Evolutionary conservation across 2,888 invertebrate genomes (phyloP).

Genomic region (Homarus gammarus): DNA sequence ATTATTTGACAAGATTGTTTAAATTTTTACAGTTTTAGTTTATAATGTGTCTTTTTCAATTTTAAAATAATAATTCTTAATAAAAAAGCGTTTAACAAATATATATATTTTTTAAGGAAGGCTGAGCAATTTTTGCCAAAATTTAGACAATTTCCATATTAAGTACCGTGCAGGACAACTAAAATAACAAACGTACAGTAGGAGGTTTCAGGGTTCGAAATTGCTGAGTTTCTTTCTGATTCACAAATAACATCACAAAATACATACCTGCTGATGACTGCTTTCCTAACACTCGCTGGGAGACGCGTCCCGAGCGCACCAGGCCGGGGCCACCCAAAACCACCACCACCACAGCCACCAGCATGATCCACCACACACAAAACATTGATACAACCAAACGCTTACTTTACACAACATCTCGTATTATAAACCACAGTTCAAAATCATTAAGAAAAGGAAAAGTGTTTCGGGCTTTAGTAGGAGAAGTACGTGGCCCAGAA

Average conservation of each 20-base stretch:
- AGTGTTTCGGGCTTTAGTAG: no score
- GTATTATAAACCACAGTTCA: neutral
- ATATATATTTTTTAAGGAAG: no score
- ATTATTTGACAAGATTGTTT: neutral
- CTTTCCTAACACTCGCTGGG: conserved; percentile 28
- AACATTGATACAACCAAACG: no score
- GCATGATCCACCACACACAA: neutral
- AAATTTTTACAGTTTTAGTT: no score
- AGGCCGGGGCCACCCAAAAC: neutral
- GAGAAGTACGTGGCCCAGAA: neutral
- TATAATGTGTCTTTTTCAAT: no score
- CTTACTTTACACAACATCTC: no score
- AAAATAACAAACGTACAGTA: neutral
- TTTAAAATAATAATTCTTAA: no score
- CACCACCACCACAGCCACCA: neutral
- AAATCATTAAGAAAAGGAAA: neutral
- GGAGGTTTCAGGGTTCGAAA: conserved; percentile 6
- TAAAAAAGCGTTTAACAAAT: no score
- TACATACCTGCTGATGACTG: conserved; percentile 49
- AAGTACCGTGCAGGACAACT: neutral
- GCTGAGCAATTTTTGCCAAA: no score
- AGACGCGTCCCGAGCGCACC: conserved; percentile 5
- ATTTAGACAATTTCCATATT: neutral
- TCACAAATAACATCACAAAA: conserved; percentile 43
- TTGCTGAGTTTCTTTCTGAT: conserved; percentile 12